Conservation (phyloP, 2,797 vertebrate genomes). For the Dallia pectoralis region DNA sequence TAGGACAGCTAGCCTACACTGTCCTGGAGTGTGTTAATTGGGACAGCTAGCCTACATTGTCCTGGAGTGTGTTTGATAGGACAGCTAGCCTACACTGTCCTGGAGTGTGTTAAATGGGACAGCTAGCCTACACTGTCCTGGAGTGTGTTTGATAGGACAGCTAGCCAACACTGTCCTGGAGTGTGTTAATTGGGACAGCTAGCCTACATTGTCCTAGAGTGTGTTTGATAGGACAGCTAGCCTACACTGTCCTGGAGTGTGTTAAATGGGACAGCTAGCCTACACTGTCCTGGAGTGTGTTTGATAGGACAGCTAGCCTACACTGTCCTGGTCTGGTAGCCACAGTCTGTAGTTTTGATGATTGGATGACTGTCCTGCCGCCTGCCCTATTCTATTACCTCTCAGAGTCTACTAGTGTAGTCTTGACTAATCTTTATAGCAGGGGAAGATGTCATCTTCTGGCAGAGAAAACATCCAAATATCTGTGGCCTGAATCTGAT, state of each 20-base stretch:
- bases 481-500: background rate
- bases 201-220: background rate
- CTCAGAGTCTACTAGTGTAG: background rate
- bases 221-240: background rate
- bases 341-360: background rate
- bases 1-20: background rate
- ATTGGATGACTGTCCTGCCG: slow-evolving; percentile 33
- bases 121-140: background rate
- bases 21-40: background rate
- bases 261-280: background rate
- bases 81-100: background rate
- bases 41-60: background rate
- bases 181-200: background rate
- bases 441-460: background rate
- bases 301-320: background rate
- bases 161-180: background rate
- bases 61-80: background rate
- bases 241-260: background rate
- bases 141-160: background rate
- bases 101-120: background rate
- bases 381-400: slow-evolving; percentile 27
- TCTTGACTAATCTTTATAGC: background rate
- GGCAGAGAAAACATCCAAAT: slow-evolving; percentile 2
- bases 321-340: background rate
- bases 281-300: background rate